Evolutionary conservation across 2,797 vertebrate genomes (phyloP), one percentile per base, ranked within the genome.

Genomic region (Peromyscus aztecus): DNA sequence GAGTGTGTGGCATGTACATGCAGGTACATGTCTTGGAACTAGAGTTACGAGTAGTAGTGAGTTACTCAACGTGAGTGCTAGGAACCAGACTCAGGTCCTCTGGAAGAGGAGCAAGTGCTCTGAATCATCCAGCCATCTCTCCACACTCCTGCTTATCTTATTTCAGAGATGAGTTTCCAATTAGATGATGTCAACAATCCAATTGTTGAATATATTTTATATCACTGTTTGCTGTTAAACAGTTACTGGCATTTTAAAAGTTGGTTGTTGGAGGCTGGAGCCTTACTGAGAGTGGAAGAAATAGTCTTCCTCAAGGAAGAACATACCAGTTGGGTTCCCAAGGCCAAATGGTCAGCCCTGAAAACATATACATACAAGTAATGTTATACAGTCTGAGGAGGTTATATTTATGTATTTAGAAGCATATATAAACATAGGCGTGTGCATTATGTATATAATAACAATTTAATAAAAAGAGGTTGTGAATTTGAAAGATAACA

Each of bases 191-290:
- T 46, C 31, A 73, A 23, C 40, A 87, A 93, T 65, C 4, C 24
- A 34, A 88, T 75, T 89, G 67, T 43, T 76, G 27, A 88, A 19
- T 55, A 4, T 61, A 76, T 92, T 96, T 80, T 55, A 67, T 81
- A 61, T 90, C 27, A 43, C 6, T 73, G 1, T 75, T 89, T 52
- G 81, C 21, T 69, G 21, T 27, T 40, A 85, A 57, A 82, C 8
- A 80, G 10, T 40, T 34, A 40, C 43, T 69, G 92, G 37, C 9
- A 93, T 83, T 93, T 96, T 84, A 87, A 95, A 95, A 93, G 17
- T 21, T 67, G 89, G 17, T 21, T 65, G 61, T 46, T 65, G 29
- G 2, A 65, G 82, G 61, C 34, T 65, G 29, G 29, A 29, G 61
- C 29, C 10, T 49, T 63, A 8, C 5, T 6, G 40, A 34, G 31